Evolutionary conservation across 2,113 vertebrate species (phyloP).

Genomic region (Anhinga anhinga): DNA sequence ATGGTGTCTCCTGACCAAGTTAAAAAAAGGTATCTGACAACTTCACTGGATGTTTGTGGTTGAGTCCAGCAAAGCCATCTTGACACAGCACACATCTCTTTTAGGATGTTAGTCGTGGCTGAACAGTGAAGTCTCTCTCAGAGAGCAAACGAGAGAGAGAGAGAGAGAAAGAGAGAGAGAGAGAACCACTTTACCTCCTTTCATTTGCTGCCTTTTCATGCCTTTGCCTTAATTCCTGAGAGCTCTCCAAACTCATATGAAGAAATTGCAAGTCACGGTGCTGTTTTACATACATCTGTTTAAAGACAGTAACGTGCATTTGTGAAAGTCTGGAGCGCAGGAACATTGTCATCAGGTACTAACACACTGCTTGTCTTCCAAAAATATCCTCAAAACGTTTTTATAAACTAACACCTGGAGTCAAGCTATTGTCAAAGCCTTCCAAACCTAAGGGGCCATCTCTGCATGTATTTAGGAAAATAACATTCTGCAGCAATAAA

Average conservation of each 20-base stretch:
- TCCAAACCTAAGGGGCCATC: not conserved
- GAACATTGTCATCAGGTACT: not conserved
- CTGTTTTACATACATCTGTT: slow-evolving; percentile 86
- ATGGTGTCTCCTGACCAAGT: not conserved
- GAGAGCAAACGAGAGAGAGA: not conserved
- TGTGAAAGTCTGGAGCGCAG: not conserved
- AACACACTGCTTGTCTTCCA: not conserved
- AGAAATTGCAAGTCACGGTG: slow-evolving; percentile 84
- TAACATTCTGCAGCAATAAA: not conserved
- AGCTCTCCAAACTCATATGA: slow-evolving; percentile 78
- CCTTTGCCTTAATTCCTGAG: slow-evolving; percentile 69
- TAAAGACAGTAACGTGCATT: not conserved
- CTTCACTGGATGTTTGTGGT: not conserved
- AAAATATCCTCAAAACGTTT: not conserved
- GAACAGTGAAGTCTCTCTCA: not conserved
- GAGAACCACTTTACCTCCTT: slow-evolving; percentile 69
- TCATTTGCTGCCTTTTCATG: slow-evolving; percentile 16
- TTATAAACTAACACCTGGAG: not conserved
- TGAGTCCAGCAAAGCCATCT: not conserved
- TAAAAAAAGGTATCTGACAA: not conserved
- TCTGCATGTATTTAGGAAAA: not conserved
- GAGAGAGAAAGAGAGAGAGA: not conserved
- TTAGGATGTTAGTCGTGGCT: not conserved
- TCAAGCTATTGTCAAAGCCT: not conserved
- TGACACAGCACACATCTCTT: not conserved